Evolutionary conservation across 2,888 invertebrate genomes (phyloP).

Genomic region (Cheilosia grossa): DNA sequence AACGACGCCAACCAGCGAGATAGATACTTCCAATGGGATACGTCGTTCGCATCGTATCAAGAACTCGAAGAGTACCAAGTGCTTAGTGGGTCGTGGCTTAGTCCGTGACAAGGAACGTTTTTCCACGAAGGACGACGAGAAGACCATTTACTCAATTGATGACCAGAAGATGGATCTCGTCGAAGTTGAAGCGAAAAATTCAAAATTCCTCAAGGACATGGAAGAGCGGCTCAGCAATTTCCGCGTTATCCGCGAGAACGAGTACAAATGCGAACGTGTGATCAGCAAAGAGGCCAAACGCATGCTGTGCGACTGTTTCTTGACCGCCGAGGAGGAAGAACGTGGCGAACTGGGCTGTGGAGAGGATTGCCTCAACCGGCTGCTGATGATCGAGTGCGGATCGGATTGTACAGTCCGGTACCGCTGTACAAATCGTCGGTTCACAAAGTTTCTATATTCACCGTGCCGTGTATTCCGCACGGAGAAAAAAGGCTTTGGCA

Average conservation of each 20-base stretch:
- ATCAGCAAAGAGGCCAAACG: constrained; percentile 95
- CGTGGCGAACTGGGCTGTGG: constrained; percentile 95
- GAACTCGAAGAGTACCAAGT: constrained; percentile 84
- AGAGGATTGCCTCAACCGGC: constrained; percentile 97
- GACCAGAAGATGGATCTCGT: constrained; percentile 80
- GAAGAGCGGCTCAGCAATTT: constrained; percentile 87
- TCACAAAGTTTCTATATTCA: constrained; percentile 94
- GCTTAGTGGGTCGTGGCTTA: constrained; percentile 86
- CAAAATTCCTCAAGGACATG: constrained; percentile 83
- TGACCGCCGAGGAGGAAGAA: constrained; percentile 93
- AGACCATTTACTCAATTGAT: constrained; percentile 81
- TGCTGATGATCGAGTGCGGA: constrained; percentile 99
- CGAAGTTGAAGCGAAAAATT: constrained; percentile 80
- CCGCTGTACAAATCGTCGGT: constrained; percentile 96
- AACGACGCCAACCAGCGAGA: constrained; percentile 51
- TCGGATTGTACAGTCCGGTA: constrained; percentile 94
- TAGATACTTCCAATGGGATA: constrained; percentile 82
- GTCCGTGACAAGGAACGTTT: constrained; percentile 85
- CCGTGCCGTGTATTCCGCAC: constrained; percentile 94
- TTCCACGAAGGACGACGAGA: constrained; percentile 80
- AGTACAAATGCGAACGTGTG: constrained; percentile 92
- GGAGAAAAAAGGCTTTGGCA: constrained; percentile 97
- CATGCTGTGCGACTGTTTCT: constrained; percentile 97
- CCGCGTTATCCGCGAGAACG: constrained; percentile 92
- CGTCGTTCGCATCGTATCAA: constrained; percentile 90